These are phyloP conservation scores for Acrobasis repandana DNA, from an alignment of 2,888 invertebrate species.

Conservation along the genomic window DNA sequence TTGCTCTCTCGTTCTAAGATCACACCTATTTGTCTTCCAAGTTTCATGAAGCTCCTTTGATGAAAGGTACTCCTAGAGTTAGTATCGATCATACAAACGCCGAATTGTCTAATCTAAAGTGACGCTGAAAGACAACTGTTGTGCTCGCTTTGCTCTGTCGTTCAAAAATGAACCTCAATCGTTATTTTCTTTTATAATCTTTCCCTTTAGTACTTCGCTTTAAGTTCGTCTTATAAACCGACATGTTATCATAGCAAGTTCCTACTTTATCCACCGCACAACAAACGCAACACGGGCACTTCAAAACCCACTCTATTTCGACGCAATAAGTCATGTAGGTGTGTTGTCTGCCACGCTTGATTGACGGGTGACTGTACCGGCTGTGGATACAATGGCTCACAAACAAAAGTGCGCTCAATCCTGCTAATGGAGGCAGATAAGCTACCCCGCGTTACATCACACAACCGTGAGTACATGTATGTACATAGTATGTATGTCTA, in stretches of 20 bases:
- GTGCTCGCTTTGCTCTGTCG: no score
- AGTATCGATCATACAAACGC: no score
- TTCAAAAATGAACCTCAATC: not conserved
- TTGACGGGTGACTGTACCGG: not conserved
- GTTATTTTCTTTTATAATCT: not conserved
- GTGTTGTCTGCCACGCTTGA: not conserved
- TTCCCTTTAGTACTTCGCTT: not conserved
- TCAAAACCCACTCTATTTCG: not conserved
- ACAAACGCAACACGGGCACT: not conserved
- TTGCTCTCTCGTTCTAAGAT: no score
- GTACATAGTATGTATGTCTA: no score
- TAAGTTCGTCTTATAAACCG: not conserved
- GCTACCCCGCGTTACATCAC: not conserved
- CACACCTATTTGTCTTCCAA: no score
- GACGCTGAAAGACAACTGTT: no score
- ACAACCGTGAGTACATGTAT: no score
- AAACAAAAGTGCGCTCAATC: conserved; percentile 21
- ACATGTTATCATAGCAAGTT: not conserved
- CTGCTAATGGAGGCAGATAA: conserved; percentile 21
- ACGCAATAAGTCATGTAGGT: not conserved
- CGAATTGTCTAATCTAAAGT: no score
- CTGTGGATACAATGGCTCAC: not conserved
- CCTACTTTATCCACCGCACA: not conserved
- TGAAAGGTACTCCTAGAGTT: no score
- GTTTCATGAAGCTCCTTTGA: no score